These are phyloP conservation scores for Tyto alba DNA, from an alignment of 2,113 vertebrate species.

Conservation along the genomic window DNA sequence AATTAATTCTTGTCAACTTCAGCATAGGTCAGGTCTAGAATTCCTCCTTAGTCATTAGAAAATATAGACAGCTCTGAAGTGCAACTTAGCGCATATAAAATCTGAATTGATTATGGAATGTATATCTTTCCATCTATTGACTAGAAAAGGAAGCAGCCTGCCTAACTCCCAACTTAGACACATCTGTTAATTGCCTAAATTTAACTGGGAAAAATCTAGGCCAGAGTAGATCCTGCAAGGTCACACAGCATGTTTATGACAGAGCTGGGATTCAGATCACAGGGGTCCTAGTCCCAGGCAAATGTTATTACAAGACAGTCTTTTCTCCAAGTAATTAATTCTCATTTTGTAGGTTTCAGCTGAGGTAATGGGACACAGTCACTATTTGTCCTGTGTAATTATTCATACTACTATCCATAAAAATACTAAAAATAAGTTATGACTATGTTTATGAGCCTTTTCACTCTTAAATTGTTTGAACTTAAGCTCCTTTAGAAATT, in stretches of 20 bases:
- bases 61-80: background rate
- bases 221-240: conserved; percentile 12
- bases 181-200: background rate
- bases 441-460: background rate
- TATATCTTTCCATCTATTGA: background rate
- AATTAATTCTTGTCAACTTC: background rate
- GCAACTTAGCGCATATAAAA: background rate
- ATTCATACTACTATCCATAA: background rate
- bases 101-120: background rate
- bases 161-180: background rate
- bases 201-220: background rate
- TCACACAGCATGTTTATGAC: background rate
- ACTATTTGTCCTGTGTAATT: background rate
- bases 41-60: background rate
- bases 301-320: conserved; percentile 10
- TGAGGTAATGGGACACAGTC: background rate
- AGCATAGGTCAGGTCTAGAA: background rate
- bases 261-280: conserved; percentile 9
- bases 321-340: conserved; percentile 24
- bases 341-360: conserved; percentile 32
- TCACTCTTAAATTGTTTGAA: background rate
- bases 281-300: background rate
- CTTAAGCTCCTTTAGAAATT: background rate
- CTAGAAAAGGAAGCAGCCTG: background rate
- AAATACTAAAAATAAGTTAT: background rate